These are phyloP conservation scores for Callorhinus ursinus DNA, from an alignment of 2,113 vertebrate species.

Conservation along the genomic window DNA sequence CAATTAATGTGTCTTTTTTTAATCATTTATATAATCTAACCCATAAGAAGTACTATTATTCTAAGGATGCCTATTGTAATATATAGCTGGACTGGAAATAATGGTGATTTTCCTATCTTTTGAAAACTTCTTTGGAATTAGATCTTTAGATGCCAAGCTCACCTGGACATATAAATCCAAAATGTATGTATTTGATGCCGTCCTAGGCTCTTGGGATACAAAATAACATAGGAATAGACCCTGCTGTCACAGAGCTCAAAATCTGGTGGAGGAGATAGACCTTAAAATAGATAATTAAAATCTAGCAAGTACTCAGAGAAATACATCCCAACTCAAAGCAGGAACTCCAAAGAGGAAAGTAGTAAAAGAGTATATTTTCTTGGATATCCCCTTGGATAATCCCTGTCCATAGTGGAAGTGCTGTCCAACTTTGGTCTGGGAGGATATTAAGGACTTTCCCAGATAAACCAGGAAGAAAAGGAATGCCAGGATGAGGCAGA, in stretches of 20 bases:
- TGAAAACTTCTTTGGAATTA: not conserved
- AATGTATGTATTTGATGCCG: not conserved
- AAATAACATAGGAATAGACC: not conserved
- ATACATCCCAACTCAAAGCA: not conserved
- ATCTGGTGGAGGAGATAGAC: not conserved
- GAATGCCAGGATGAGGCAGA: not conserved
- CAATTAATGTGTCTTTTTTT: not conserved
- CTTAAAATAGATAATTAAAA: not conserved
- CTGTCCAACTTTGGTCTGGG: not conserved
- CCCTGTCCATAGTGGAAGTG: not conserved
- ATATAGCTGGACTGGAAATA: not conserved
- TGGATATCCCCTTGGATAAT: not conserved
- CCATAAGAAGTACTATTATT: not conserved
- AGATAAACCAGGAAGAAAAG: not conserved
- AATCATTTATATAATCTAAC: not conserved
- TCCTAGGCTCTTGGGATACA: not conserved
- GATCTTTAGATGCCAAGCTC: not conserved
- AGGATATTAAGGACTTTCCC: not conserved
- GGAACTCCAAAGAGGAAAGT: not conserved
- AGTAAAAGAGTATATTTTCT: not conserved
- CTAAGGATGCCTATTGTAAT: not conserved
- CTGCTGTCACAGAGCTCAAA: not conserved
- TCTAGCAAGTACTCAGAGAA: not conserved
- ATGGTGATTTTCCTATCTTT: not conserved
- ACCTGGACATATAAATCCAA: not conserved